Evolutionary conservation across 2,797 vertebrate species (phyloP).

Genomic region (Oreortyx pictus): DNA sequence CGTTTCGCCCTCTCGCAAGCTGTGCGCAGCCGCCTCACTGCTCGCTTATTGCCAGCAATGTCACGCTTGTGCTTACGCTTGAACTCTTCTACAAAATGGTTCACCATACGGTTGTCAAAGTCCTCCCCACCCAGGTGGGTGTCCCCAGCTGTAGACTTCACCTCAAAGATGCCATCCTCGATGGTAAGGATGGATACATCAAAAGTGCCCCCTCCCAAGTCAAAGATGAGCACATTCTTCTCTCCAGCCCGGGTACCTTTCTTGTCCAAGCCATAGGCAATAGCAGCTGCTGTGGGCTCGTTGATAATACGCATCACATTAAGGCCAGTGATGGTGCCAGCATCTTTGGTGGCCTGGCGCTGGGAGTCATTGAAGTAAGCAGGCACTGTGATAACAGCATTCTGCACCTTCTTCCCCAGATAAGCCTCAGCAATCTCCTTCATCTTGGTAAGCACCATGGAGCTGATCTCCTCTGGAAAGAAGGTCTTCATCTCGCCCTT

Average conservation of each 20-base stretch:
- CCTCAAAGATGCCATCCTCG: constrained; percentile 94
- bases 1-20: constrained; percentile 92
- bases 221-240: constrained; percentile 92
- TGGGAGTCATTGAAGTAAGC: constrained; percentile 95
- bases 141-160: constrained; percentile 92
- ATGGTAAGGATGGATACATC: constrained; percentile 94
- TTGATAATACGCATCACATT: constrained; percentile 94
- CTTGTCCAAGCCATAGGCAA: constrained; percentile 92
- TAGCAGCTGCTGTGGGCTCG: constrained; percentile 92
- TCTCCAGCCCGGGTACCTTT: constrained; percentile 85
- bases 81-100: constrained; percentile 92
- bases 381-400: constrained; percentile 92
- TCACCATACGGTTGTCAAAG: constrained; percentile 94
- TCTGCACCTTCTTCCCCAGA: constrained; percentile 88
- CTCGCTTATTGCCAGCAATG: constrained; percentile 90
- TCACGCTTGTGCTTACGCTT: constrained; percentile 93
- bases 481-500: constrained; percentile 90
- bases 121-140: constrained; percentile 93
- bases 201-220: constrained; percentile 92
- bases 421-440: constrained; percentile 92
- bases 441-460: constrained; percentile 95
- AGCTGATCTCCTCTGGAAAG: constrained; percentile 93
- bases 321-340: constrained; percentile 90
- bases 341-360: constrained; percentile 93
- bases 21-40: constrained; percentile 89